Evolutionary conservation across 1,140 invertebrate species (phyloP).

Genomic region (Caenorhabditis brenneri): DNA sequence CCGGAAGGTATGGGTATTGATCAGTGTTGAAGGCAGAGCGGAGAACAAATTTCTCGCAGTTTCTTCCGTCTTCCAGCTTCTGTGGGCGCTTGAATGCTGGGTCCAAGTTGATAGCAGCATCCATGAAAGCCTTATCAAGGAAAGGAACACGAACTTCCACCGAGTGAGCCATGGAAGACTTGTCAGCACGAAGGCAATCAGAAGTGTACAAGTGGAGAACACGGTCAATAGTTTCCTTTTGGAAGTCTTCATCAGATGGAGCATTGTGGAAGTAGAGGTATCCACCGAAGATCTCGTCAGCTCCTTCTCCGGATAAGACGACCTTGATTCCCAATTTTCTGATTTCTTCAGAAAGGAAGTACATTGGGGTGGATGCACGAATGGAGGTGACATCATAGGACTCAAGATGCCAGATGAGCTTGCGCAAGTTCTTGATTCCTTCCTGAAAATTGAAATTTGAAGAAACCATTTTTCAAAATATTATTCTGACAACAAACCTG

Average conservation of each 20-base stretch:
- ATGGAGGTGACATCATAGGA: slow-evolving; percentile 70
- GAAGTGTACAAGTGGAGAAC: slow-evolving; percentile 65
- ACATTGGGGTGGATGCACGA: slow-evolving; percentile 70
- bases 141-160: slow-evolving; percentile 70
- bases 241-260: slow-evolving; percentile 67
- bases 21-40: slow-evolving; percentile 68
- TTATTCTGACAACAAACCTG: slow-evolving; percentile 46
- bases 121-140: slow-evolving; percentile 68
- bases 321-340: slow-evolving; percentile 67
- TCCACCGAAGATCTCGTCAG: slow-evolving; percentile 71
- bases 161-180: slow-evolving; percentile 69
- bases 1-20: slow-evolving; percentile 67
- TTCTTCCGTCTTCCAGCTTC: slow-evolving; percentile 51
- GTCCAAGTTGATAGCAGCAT: slow-evolving; percentile 63
- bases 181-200: slow-evolving; percentile 70
- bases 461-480: no score
- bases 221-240: slow-evolving; percentile 69
- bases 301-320: slow-evolving; percentile 70
- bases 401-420: slow-evolving; percentile 69
- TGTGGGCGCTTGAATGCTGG: slow-evolving; percentile 61
- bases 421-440: slow-evolving; percentile 61
- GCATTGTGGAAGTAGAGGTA: slow-evolving; percentile 71
- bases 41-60: slow-evolving; percentile 67
- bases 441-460: slow-evolving; percentile 61
- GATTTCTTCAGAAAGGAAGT: slow-evolving; percentile 67